Evolutionary conservation across 2,113 vertebrate species (phyloP).

Genomic region (Tor tambroides): DNA sequence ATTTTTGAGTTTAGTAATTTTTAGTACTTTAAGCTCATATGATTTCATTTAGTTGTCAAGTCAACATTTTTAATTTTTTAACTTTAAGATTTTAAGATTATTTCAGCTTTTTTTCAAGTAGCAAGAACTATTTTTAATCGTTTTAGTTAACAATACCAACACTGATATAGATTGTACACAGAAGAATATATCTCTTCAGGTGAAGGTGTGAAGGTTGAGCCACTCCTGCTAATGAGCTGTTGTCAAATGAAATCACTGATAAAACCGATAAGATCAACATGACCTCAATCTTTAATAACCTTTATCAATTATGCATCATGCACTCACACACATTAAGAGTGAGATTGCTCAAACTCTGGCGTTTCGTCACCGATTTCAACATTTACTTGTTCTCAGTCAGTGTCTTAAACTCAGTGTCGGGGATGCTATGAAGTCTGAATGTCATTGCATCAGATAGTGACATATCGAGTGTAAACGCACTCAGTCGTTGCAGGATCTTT

Average conservation of each 20-base stretch:
- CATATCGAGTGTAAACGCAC: neutral
- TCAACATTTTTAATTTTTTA: too few relatives aligned
- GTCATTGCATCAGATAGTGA: neutral
- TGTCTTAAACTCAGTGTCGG: neutral
- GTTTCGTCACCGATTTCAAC: neutral
- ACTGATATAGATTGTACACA: too few relatives aligned
- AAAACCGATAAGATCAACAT: neutral
- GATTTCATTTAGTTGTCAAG: too few relatives aligned
- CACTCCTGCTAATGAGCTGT: neutral
- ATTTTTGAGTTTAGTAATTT: too few relatives aligned
- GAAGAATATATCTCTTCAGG: neutral
- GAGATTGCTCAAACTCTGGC: neutral
- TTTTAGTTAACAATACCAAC: too few relatives aligned
- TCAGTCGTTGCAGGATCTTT: neutral
- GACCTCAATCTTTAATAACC: neutral
- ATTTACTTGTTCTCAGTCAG: neutral
- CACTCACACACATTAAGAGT: neutral
- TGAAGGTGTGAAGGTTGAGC: constrained; percentile 1
- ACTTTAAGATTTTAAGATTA: too few relatives aligned
- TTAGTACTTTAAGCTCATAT: too few relatives aligned
- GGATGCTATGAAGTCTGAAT: neutral
- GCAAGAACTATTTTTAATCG: too few relatives aligned
- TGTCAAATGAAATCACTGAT: neutral
- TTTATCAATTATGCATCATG: neutral
- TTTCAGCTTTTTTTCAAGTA: too few relatives aligned